A percentile compares a stretch with the other conserved stretches of the same genome.
These are phyloP conservation scores for Bombus breviceps DNA, from an alignment of 1,140 invertebrate species.

Conservation along the genomic window DNA sequence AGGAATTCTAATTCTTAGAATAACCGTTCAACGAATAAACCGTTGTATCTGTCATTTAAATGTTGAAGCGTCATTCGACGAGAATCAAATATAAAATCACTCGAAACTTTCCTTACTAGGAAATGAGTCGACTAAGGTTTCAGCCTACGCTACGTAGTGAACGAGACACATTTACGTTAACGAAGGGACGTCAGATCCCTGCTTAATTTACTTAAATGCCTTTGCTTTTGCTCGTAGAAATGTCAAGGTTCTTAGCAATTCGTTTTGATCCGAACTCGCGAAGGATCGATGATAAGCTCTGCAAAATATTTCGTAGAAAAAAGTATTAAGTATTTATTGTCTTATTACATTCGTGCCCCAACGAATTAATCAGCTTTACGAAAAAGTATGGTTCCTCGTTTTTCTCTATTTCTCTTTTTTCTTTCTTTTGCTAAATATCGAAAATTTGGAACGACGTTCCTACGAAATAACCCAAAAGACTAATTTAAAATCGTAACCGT, in stretches of 20 bases:
- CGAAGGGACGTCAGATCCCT: neutral
- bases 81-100: constrained; percentile 12
- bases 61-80: neutral
- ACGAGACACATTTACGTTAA: constrained; percentile 7
- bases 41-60: neutral
- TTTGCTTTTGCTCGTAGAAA: neutral
- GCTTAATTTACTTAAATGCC: constrained; percentile 17
- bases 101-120: neutral
- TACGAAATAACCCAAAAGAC: no score
- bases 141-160: neutral
- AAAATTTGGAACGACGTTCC: no score
- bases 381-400: no score
- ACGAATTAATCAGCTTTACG: no score
- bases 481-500: no score
- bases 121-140: constrained; percentile 1
- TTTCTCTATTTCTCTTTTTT: no score
- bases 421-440: no score
- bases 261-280: neutral
- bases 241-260: neutral
- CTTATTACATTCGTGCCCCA: no score
- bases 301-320: no score
- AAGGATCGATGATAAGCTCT: neutral
- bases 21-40: neutral
- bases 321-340: neutral
- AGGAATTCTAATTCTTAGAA: neutral